phyloP scores from a whole-genome alignment of 2,797 vertebrate species.

The Ctenosaura bakeri region DNA sequence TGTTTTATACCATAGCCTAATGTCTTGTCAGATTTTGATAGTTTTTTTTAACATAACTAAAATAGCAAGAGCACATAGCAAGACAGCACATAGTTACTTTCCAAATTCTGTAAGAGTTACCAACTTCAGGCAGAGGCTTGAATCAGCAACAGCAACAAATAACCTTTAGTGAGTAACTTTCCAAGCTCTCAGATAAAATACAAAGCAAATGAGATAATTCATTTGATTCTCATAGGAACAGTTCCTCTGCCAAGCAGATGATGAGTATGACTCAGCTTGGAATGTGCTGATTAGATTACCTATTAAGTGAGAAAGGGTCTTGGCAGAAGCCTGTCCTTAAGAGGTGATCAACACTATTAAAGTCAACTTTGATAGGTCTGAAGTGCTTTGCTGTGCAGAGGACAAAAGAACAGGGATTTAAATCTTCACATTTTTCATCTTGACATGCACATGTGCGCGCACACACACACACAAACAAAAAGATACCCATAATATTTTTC shows the following conservation, averaged over 20 bases:
- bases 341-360: neutral
- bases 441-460: too few species aligned
- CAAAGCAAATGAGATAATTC: neutral
- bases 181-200: neutral
- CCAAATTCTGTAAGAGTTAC: too few species aligned
- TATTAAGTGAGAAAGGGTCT: neutral
- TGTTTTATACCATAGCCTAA: too few species aligned
- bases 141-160: too few species aligned
- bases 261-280: neutral
- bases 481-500: too few species aligned
- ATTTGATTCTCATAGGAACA: neutral
- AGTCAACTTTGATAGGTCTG: neutral
- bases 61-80: too few species aligned
- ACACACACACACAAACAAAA: too few species aligned
- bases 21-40: too few species aligned
- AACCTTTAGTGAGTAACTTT: neutral
- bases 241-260: neutral
- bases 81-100: too few species aligned
- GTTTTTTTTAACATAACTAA: too few species aligned
- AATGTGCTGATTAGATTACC: neutral
- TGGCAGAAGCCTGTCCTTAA: neutral
- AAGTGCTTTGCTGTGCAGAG: neutral
- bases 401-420: neutral
- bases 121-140: too few species aligned
- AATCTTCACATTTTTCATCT: too few species aligned